phyloP scores from a whole-genome alignment of 2,797 vertebrate genomes.

The Enteromius mattozi region DNA sequence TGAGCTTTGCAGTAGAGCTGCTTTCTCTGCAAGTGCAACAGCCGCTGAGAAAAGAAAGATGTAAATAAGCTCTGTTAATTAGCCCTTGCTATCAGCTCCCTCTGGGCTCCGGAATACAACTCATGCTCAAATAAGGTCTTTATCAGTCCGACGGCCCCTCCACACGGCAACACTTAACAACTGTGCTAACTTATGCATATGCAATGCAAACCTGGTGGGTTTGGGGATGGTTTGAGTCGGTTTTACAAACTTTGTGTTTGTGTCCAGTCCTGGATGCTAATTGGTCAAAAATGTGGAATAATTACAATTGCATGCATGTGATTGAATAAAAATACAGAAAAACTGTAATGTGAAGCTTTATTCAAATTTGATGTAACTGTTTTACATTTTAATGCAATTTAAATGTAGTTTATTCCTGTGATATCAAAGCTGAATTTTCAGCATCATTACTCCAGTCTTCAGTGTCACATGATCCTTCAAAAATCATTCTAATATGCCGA shows the following conservation, averaged over 20 bases:
- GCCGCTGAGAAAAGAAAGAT: constrained; percentile 33
- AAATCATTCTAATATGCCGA: no score
- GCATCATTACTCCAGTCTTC: no score
- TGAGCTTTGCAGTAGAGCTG: constrained; percentile 27
- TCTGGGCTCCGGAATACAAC: constrained; percentile 24
- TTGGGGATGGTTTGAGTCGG: neutral
- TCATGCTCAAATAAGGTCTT: constrained; percentile 30
- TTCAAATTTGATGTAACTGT: no score
- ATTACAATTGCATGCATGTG: neutral
- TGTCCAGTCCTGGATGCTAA: neutral
- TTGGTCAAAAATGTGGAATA: neutral
- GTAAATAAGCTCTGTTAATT: constrained; percentile 57
- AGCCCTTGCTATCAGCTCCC: constrained; percentile 45
- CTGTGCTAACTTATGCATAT: neutral
- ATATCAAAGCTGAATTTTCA: no score
- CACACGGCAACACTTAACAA: constrained; percentile 34
- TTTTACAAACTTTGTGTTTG: constrained; percentile 10
- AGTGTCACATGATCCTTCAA: no score
- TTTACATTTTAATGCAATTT: no score
- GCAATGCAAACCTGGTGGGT: neutral
- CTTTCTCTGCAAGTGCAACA: constrained; percentile 34
- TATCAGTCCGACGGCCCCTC: constrained; percentile 6
- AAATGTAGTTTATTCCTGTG: no score
- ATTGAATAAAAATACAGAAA: neutral
- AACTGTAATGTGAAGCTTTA: neutral